Evolutionary conservation across 2,113 vertebrate species (phyloP).

Genomic region (Astur gentilis): DNA sequence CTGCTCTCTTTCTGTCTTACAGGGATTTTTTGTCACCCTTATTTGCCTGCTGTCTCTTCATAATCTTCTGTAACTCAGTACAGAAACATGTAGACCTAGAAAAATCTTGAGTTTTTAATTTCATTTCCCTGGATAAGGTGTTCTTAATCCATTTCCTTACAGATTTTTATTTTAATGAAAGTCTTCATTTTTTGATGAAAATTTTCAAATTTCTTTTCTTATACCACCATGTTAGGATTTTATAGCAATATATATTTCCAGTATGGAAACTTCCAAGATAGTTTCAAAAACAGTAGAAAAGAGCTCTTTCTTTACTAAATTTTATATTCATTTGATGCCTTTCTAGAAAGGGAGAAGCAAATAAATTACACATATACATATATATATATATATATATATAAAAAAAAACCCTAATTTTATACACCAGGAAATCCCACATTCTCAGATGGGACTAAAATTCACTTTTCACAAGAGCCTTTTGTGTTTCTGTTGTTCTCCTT

Average conservation of each 20-base stretch:
- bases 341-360: background rate
- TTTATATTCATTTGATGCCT: background rate
- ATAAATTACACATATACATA: background rate
- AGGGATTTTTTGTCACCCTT: background rate
- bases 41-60: background rate
- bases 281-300: background rate
- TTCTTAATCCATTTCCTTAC: background rate
- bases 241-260: background rate
- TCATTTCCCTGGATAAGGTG: background rate
- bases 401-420: background rate
- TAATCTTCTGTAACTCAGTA: background rate
- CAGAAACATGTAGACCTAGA: background rate
- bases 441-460: background rate
- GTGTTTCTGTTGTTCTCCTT: background rate
- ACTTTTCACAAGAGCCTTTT: background rate
- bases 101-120: background rate
- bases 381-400: too few species aligned
- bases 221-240: background rate
- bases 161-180: background rate
- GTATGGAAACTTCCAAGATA: background rate
- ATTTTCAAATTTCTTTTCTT: background rate
- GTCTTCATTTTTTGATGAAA: fast-evolving
- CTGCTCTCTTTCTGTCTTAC: background rate
- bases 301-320: background rate
- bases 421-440: background rate